Percentiles rank a stretch among this genome's conserved stretches.
Conservation (phyloP, 2,113 vertebrate species). For the Rutilus rutilus region DNA sequence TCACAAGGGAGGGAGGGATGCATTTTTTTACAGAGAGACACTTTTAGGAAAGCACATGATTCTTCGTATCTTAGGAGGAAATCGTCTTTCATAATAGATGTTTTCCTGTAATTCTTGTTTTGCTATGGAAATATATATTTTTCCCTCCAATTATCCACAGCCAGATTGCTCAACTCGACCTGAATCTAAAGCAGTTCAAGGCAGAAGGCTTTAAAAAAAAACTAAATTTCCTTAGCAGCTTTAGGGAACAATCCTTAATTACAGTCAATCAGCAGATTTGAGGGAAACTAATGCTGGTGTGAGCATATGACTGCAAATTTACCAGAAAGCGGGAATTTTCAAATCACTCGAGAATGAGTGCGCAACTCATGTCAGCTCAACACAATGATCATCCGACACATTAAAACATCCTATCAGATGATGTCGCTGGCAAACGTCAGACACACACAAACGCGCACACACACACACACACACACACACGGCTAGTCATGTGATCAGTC, state of each 20-base stretch:
- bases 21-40: neutral
- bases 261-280: neutral
- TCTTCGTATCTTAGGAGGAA: slow-evolving; percentile 41
- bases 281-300: neutral
- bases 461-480: neutral
- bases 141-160: neutral
- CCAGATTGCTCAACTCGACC: neutral
- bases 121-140: neutral
- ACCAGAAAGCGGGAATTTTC: neutral
- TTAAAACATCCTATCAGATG: neutral
- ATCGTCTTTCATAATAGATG: slow-evolving; percentile 29
- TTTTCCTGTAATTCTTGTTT: slow-evolving; percentile 20
- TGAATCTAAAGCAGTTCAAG: neutral
- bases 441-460: neutral
- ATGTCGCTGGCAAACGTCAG: too few relatives aligned
- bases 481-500: neutral
- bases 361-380: neutral
- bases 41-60: slow-evolving; percentile 29
- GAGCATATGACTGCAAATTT: neutral
- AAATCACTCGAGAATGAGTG: neutral
- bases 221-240: neutral
- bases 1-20: slow-evolving; percentile 20
- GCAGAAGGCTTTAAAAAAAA: neutral
- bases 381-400: neutral
- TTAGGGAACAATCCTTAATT: neutral